phyloP scores from a whole-genome alignment of 2,797 vertebrate species.

The Arrhamphus sclerolepis region DNA sequence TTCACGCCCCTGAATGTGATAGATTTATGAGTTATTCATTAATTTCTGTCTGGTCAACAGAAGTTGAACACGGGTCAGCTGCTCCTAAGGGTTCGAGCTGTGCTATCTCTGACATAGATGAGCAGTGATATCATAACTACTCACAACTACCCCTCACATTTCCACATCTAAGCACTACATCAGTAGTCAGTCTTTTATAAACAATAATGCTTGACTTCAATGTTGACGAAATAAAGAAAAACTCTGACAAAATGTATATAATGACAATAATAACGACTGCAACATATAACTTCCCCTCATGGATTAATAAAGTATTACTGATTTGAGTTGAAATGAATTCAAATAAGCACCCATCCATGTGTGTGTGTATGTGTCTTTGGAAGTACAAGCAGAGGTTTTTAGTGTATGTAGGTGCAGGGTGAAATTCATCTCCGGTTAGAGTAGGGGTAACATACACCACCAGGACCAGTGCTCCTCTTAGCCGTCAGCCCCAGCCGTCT shows the following conservation, averaged over 20 bases:
- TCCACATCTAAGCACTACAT: conserved; percentile 29
- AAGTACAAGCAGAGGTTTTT: conserved; percentile 37
- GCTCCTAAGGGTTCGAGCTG: too few species aligned
- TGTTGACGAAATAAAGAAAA: too few species aligned
- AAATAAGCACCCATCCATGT: conserved; percentile 24
- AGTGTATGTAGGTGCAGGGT: conserved; percentile 84
- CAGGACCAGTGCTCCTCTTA: conserved; percentile 92
- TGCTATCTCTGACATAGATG: conserved; percentile 51
- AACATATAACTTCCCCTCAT: background rate
- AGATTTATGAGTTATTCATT: too few species aligned
- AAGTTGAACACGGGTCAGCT: too few species aligned
- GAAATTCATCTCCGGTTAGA: conserved; percentile 93
- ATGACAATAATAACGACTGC: conserved; percentile 16
- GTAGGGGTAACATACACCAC: conserved; percentile 94
- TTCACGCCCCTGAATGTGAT: too few species aligned
- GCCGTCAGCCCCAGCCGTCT: conserved; percentile 89
- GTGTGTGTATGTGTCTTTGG: background rate
- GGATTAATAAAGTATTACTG: too few species aligned
- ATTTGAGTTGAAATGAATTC: too few species aligned
- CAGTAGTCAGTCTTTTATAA: too few species aligned
- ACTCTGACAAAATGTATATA: too few species aligned
- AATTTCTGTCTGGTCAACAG: too few species aligned
- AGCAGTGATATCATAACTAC: conserved; percentile 44
- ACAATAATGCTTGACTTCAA: too few species aligned
- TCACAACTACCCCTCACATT: conserved; percentile 30